phyloP scores from a whole-genome alignment of 2,113 vertebrate genomes.

The Tapirus terrestris region DNA sequence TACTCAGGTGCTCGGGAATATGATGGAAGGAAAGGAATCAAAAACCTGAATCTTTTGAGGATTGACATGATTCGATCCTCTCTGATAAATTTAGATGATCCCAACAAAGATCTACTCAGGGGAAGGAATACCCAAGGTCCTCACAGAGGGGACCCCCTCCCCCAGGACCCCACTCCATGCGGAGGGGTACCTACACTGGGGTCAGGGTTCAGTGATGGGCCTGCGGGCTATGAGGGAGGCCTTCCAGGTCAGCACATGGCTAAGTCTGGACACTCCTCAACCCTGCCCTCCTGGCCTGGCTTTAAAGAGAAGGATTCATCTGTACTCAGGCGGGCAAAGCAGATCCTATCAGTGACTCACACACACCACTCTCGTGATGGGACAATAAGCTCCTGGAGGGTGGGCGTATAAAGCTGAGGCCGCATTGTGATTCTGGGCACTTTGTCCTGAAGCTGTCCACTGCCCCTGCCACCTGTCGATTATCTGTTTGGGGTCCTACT shows the following conservation, averaged over 20 bases:
- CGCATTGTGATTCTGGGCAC: accelerated
- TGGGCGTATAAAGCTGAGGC: accelerated
- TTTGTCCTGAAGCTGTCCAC: not conserved
- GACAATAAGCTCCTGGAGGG: not conserved
- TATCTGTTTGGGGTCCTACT: not conserved
- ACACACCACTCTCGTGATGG: not conserved
- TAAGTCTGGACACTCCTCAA: not conserved
- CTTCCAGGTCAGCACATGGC: not conserved
- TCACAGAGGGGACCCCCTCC: accelerated
- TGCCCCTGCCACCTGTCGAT: not conserved
- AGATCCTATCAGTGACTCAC: not conserved
- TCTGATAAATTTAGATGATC: not conserved
- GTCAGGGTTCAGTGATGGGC: not conserved
- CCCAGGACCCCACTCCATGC: accelerated
- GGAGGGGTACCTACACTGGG: not conserved
- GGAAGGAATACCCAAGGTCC: not conserved
- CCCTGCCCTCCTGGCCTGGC: not conserved
- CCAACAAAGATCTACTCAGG: not conserved
- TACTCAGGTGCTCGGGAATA: not conserved
- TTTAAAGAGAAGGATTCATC: not conserved
- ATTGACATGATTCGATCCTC: not conserved
- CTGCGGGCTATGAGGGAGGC: not conserved
- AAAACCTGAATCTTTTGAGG: not conserved
- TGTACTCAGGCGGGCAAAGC: not conserved
- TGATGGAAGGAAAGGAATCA: not conserved